phyloP scores from a whole-genome alignment of 2,113 vertebrate species.

The Hypocryptadius cinnamomeus region DNA sequence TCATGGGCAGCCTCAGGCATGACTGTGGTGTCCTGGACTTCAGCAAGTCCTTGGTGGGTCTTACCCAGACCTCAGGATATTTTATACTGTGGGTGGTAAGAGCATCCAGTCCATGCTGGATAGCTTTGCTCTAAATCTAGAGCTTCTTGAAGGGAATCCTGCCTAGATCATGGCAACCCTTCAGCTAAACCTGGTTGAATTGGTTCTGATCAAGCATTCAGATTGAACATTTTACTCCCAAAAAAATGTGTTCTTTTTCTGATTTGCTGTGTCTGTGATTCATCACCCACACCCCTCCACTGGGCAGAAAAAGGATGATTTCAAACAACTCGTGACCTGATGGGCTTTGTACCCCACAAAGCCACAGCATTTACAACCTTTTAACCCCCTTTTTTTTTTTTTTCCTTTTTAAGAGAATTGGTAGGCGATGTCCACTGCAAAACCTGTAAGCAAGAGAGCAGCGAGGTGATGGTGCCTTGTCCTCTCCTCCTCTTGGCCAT shows the following conservation, averaged over 20 bases:
- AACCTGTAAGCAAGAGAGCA: background rate
- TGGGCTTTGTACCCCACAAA: background rate
- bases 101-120: background rate
- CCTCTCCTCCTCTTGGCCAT: background rate
- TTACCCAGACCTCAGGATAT: background rate
- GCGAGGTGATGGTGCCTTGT: background rate
- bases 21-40: background rate
- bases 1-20: background rate
- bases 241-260: background rate
- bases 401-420: background rate
- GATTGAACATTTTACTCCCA: background rate
- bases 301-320: background rate
- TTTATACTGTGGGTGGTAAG: background rate
- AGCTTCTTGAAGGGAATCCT: background rate
- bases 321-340: background rate
- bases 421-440: background rate
- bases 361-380: background rate
- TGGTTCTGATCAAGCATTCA: background rate
- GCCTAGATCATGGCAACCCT: background rate
- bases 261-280: background rate
- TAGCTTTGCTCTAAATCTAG: background rate
- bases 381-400: background rate
- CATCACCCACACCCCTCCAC: background rate
- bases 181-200: background rate
- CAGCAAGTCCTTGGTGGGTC: background rate